Percentiles rank a stretch among this genome's conserved stretches.
phyloP scores from a whole-genome alignment of 1,140 invertebrate genomes.

The Drosophila lacertosa region DNA sequence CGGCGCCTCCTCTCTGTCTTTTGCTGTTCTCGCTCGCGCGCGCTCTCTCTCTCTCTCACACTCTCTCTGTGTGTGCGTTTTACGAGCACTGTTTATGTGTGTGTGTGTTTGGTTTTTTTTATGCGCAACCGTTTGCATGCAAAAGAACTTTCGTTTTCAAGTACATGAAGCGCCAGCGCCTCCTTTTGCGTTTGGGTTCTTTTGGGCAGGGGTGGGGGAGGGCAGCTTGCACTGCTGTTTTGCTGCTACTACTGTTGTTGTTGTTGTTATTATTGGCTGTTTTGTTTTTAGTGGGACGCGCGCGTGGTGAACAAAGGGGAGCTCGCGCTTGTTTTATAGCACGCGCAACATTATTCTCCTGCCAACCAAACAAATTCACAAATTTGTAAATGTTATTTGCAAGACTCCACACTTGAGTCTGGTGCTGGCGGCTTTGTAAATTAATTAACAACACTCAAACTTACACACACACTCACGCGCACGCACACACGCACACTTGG shows the following conservation, averaged over 20 bases:
- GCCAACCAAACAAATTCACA: conserved; percentile 32
- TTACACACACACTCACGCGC: conserved; percentile 34
- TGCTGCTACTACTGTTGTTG: conserved; percentile 10
- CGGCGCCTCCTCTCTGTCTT: conserved; percentile 41
- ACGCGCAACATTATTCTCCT: conserved; percentile 13
- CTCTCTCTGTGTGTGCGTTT: conserved; percentile 7
- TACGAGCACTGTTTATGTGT: conserved; percentile 11
- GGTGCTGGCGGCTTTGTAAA: conserved; percentile 37
- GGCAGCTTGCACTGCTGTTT: background rate
- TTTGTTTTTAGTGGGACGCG: conserved; percentile 30
- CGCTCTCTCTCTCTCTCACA: conserved; percentile 18
- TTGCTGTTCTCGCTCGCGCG: conserved; percentile 1
- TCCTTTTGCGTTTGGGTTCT: conserved; percentile 33
- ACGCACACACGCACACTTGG: conserved; percentile 25
- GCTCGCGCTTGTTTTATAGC: conserved; percentile 33
- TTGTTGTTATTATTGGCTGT: conserved; percentile 28
- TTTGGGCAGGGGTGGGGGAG: background rate
- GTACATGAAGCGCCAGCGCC: conserved; percentile 52
- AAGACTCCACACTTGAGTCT: conserved; percentile 26
- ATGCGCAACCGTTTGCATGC: conserved; percentile 56
- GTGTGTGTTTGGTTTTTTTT: conserved; percentile 43
- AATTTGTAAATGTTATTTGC: conserved; percentile 49
- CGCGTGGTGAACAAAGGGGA: conserved; percentile 25
- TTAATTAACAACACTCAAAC: conserved; percentile 68
- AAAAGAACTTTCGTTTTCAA: conserved; percentile 80